Evolutionary conservation across 2,888 invertebrate genomes (phyloP).

Genomic region (Coenonympha glycerion): DNA sequence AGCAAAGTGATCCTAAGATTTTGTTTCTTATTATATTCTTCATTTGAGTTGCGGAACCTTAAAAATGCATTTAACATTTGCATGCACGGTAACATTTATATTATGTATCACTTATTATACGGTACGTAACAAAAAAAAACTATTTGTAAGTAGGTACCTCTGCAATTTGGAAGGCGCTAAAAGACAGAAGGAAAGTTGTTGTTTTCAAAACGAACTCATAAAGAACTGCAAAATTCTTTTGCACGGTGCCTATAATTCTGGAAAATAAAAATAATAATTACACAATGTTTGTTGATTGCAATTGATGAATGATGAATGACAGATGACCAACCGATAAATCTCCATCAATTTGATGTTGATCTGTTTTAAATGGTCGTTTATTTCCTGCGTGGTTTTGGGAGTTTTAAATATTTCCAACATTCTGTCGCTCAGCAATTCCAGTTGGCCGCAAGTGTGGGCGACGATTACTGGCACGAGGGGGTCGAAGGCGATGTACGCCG

Average conservation of each 20-base stretch:
- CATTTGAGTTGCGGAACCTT: too few species aligned
- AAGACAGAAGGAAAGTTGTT: conserved; percentile 49
- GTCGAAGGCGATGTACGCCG: conserved; percentile 53
- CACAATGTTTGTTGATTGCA: too few species aligned
- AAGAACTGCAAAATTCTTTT: conserved; percentile 37
- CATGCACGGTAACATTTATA: too few species aligned
- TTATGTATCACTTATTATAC: neutral
- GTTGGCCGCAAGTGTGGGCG: conserved; percentile 53
- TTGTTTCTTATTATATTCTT: too few species aligned
- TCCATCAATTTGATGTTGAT: conserved; percentile 46
- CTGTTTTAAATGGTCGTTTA: conserved; percentile 37
- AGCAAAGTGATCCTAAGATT: too few species aligned
- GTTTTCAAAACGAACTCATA: conserved; percentile 57
- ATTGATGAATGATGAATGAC: too few species aligned
- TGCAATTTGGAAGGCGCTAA: conserved; percentile 48
- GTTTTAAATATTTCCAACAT: conserved; percentile 39
- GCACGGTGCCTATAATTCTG: conserved; percentile 22
- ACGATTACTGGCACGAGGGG: conserved; percentile 56
- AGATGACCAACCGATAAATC: conserved; percentile 44
- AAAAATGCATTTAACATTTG: too few species aligned
- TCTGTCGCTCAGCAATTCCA: conserved; percentile 45
- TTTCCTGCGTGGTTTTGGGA: conserved; percentile 30
- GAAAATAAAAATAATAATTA: too few species aligned
- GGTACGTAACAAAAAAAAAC: conserved; percentile 6
- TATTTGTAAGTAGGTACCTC: conserved; percentile 45